These are phyloP conservation scores for Anableps anableps DNA, from an alignment of 2,797 vertebrate species.

Conservation along the genomic window DNA sequence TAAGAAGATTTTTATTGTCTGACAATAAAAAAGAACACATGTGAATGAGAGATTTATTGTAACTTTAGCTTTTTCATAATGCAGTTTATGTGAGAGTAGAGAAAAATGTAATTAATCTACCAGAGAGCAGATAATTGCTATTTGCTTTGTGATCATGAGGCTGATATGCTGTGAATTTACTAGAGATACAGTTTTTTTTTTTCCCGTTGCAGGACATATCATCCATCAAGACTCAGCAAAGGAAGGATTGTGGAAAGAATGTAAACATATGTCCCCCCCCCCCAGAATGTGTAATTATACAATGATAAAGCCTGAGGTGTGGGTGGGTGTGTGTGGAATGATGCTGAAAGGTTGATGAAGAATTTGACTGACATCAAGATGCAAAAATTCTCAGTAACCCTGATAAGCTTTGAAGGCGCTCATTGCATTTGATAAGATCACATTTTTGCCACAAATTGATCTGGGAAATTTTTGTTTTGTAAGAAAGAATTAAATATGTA, in stretches of 20 bases:
- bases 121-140: background rate
- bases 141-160: background rate
- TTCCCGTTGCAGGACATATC: background rate
- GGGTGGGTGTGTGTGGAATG: background rate
- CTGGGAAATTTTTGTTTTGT: background rate
- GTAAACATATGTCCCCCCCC: background rate
- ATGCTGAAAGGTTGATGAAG: background rate
- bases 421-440: background rate
- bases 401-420: background rate
- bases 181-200: too few relatives aligned
- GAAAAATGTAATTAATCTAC: background rate
- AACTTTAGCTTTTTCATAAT: background rate
- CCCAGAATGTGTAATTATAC: too few relatives aligned
- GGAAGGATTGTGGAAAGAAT: background rate
- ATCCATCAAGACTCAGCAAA: background rate
- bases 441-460: background rate
- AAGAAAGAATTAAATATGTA: background rate
- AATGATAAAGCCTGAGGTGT: too few relatives aligned
- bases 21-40: background rate
- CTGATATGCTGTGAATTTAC: too few relatives aligned
- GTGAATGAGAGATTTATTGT: background rate
- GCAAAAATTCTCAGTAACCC: background rate
- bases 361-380: too few relatives aligned
- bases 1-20: background rate
- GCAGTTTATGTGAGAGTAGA: background rate